These are phyloP conservation scores for Ditylenchus dipsaci DNA, from an alignment of 1,140 invertebrate genomes.

Conservation along the genomic window DNA sequence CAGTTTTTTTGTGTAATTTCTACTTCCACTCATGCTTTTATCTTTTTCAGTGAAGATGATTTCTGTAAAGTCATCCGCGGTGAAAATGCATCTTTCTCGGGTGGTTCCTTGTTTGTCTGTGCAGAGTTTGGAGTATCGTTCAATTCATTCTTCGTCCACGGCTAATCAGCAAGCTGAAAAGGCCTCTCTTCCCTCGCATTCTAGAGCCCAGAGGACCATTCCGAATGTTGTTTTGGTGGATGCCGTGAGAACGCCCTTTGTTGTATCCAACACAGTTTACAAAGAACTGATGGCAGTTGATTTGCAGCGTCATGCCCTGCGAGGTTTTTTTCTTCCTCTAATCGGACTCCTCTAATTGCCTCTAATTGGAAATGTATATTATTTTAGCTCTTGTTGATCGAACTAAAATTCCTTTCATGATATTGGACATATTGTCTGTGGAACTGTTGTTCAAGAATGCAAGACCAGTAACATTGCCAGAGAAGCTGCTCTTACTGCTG, in stretches of 20 bases:
- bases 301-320: conserved; percentile 78
- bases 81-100: too few relatives aligned
- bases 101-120: too few relatives aligned
- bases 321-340: conserved; percentile 63
- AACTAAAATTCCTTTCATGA: conserved; percentile 50
- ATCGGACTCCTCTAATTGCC: conserved; percentile 3
- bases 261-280: conserved; percentile 85
- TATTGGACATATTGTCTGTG: conserved; percentile 84
- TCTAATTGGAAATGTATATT: too few relatives aligned
- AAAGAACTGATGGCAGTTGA: conserved; percentile 91
- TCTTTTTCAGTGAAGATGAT: too few relatives aligned
- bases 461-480: conserved; percentile 90
- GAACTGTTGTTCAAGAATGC: conserved; percentile 95
- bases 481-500: conserved; percentile 74
- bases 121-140: too few relatives aligned
- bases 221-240: conserved; percentile 53
- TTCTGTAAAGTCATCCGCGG: too few relatives aligned
- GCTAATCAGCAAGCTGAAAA: too few relatives aligned
- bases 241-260: conserved; percentile 78
- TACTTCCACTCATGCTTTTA: too few relatives aligned
- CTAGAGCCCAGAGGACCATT: not conserved
- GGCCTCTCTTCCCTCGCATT: not conserved
- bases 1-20: too few relatives aligned
- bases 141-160: too few relatives aligned
- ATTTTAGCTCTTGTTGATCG: conserved; percentile 49